Evolutionary conservation across 2,113 vertebrate genomes (phyloP).

Genomic region (Accipiter virgatus): DNA sequence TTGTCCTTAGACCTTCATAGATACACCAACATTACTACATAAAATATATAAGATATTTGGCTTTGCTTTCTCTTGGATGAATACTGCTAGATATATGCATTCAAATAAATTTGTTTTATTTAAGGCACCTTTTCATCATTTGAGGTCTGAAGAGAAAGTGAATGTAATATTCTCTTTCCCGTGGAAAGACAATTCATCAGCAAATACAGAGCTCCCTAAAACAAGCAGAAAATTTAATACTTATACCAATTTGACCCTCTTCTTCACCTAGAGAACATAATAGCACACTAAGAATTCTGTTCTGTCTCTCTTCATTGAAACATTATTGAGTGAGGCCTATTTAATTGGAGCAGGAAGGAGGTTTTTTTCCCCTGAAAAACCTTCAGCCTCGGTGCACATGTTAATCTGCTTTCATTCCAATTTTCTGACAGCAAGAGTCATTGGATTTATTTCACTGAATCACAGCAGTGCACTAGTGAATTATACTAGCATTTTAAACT

Average conservation of each 20-base stretch:
- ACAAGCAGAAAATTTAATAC: not conserved
- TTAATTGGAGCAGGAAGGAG: not conserved
- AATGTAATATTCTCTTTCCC: not conserved
- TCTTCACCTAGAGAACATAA: not conserved
- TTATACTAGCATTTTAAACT: constrained; percentile 5
- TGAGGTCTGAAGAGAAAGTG: not conserved
- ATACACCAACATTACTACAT: not conserved
- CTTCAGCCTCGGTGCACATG: not conserved
- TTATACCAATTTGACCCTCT: not conserved
- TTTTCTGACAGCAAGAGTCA: constrained; percentile 21
- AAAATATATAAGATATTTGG: not conserved
- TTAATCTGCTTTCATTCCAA: constrained; percentile 29
- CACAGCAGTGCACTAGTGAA: not conserved
- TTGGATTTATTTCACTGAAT: constrained; percentile 50
- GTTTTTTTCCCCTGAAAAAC: not conserved
- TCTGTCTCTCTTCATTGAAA: not conserved
- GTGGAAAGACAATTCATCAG: not conserved
- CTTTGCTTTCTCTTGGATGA: not conserved
- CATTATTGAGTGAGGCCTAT: not conserved
- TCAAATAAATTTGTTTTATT: not conserved
- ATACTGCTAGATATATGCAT: not conserved
- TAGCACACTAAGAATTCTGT: not conserved
- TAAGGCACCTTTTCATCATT: not conserved
- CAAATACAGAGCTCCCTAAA: not conserved
- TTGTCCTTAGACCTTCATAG: not conserved